phyloP scores from a whole-genome alignment of 35 echinoderm and acorn worm species.

The Anneissia japonica region DNA sequence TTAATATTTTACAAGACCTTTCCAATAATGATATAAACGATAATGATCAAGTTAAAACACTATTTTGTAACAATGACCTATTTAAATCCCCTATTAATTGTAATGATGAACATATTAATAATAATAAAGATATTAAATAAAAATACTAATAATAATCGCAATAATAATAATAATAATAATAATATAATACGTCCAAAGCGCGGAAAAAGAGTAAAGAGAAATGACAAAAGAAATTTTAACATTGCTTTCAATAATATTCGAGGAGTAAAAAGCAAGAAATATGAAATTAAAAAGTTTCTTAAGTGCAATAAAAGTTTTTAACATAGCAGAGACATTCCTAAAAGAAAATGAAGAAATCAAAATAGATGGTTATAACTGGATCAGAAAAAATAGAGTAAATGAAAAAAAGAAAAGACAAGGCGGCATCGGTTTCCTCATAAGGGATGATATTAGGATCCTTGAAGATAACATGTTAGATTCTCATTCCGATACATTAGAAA shows the following conservation, averaged over 20 bases:
- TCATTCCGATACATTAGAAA: not conserved
- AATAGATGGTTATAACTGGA: not conserved
- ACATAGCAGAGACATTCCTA: not conserved
- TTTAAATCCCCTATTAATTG: too few species aligned
- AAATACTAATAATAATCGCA: too few species aligned
- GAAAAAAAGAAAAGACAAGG: not conserved
- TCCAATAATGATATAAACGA: too few species aligned
- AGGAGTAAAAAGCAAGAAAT: not conserved
- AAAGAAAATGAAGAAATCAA: not conserved
- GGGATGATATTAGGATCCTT: not conserved
- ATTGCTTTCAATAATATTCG: not conserved
- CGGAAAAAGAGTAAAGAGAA: not conserved
- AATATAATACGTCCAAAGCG: too few species aligned
- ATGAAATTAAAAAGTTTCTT: not conserved
- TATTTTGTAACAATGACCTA: too few species aligned
- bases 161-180: too few species aligned
- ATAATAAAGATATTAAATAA: too few species aligned
- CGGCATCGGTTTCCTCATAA: not conserved
- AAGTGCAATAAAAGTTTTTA: not conserved
- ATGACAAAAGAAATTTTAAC: not conserved
- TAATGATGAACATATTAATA: too few species aligned
- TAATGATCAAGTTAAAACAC: too few species aligned
- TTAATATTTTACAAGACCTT: too few species aligned
- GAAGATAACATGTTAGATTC: not conserved
- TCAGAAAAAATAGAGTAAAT: not conserved